Base-by-base conservation (phyloP, 30 jellyfish, hydroid and myxozoan species). In the Hydra vulgaris region DNA sequence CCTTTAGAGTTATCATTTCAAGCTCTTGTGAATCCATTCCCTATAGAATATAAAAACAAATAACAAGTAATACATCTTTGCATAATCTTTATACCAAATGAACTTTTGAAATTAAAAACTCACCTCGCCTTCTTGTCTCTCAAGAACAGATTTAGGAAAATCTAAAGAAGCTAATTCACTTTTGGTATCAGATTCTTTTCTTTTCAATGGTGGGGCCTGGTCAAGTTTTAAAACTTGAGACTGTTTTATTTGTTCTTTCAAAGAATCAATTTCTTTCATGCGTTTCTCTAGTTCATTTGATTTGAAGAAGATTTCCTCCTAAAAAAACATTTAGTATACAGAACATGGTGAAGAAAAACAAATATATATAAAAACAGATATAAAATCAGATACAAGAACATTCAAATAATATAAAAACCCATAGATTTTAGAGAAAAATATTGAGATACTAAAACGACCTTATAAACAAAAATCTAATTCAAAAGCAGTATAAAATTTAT, bases 11-110 rank as follows among this genome's bases (percentile, higher is more conserved):
- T 24, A 81, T 84, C 22, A 86, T 80, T 76, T 92, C 98, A 8
- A 92, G 94, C 79, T 92, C 95, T 72, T 71, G 86, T 18, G 89
- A 84, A 54, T 92, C 98, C 98, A 92, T 92, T 7, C 98, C 98
- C 98, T 92, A 19, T 0, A 87, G 80, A 20, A 18, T 25, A 67
- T 76, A 76, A 72, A 17, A 21, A 66, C 73, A 16, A 1, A 1
- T 12, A 27, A 21, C 8, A n/a, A 21, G 61, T 40, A 40, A 12
- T 40, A 40, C 61, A 40, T 40, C 61, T 12, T 40, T 3, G 61
- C 61, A 40, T 40, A 3, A 40, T 40, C 12, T 40, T 5, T 40
- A 3, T 40, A 40, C 12, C 8, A 12, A 5, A 40, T 40, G 12
- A 40, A 40, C 8, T 40, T 12, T 40, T 40, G 12, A 40, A 40